phyloP scores from a whole-genome alignment of 1,140 invertebrate genomes.

The Drosophila lini region DNA sequence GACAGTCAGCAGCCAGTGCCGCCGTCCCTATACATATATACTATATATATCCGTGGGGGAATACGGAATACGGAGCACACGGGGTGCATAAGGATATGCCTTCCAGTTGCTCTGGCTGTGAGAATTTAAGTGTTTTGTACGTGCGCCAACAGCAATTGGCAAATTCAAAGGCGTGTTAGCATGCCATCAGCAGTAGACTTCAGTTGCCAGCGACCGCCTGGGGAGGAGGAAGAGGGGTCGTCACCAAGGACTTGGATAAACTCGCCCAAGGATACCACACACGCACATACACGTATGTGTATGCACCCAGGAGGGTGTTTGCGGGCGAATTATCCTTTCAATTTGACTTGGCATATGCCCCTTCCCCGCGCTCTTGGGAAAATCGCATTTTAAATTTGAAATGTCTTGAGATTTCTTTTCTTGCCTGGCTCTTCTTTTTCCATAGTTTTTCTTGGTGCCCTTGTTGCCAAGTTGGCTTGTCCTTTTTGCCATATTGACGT shows the following conservation, averaged over 20 bases:
- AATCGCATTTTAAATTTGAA: constrained; percentile 83
- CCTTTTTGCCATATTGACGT: constrained; percentile 73
- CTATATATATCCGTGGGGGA: constrained; percentile 30
- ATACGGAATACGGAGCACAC: constrained; percentile 6
- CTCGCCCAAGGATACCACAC: constrained; percentile 43
- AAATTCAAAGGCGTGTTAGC: constrained; percentile 84
- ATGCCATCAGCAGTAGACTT: constrained; percentile 75
- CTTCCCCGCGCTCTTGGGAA: constrained; percentile 28
- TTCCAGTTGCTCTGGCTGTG: constrained; percentile 64
- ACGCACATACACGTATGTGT: constrained; percentile 12
- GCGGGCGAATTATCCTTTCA: constrained; percentile 84
- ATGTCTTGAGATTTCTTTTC: constrained; percentile 77
- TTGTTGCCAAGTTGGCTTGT: constrained; percentile 72
- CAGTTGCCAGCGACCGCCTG: constrained; percentile 39
- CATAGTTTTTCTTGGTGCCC: constrained; percentile 34
- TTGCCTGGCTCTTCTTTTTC: constrained; percentile 24
- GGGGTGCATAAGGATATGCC: constrained; percentile 30
- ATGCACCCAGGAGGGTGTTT: constrained; percentile 80
- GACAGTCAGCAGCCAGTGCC: constrained; percentile 42
- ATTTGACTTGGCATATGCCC: constrained; percentile 84
- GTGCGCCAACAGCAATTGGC: constrained; percentile 84
- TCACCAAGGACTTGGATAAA: constrained; percentile 25
- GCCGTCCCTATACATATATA: constrained; percentile 3
- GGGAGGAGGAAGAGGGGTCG: constrained; percentile 11
- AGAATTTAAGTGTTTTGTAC: constrained; percentile 84